Percentiles rank a stretch among this genome's conserved stretches.
Conservation (phyloP, 2,113 vertebrate genomes). For the Eptesicus fuscus region DNA sequence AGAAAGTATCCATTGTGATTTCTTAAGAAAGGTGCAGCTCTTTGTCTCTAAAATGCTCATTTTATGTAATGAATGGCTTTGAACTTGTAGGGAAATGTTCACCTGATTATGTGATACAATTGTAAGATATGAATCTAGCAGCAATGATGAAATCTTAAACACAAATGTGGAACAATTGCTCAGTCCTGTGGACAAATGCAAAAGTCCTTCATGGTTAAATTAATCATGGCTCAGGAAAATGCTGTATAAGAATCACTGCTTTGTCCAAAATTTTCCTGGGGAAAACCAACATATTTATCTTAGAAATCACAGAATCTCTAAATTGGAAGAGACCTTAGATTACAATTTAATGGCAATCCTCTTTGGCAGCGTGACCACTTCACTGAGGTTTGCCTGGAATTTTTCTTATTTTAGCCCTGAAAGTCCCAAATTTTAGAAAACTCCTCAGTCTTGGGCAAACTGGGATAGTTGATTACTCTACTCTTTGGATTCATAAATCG, state of each 20-base stretch:
- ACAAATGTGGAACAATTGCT: constrained; percentile 17
- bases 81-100: background rate
- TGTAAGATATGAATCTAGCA: background rate
- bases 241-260: background rate
- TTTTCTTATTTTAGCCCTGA: constrained; percentile 6
- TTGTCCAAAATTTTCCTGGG: background rate
- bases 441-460: background rate
- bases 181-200: background rate
- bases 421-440: background rate
- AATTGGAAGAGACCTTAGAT: background rate
- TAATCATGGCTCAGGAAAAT: background rate
- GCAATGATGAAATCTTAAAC: background rate
- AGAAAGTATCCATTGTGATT: constrained; percentile 27
- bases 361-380: background rate
- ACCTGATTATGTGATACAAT: rapidly evolving
- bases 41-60: constrained; percentile 11
- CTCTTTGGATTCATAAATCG: background rate
- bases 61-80: constrained; percentile 36
- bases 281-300: constrained; percentile 24
- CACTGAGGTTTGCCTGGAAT: background rate
- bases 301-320: background rate
- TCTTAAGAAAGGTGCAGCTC: constrained; percentile 20
- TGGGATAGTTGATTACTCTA: background rate
- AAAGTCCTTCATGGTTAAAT: constrained; percentile 7
- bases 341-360: background rate